Evolutionary conservation across 2,113 vertebrate genomes (phyloP).

Genomic region (Centrocercus urophasianus): DNA sequence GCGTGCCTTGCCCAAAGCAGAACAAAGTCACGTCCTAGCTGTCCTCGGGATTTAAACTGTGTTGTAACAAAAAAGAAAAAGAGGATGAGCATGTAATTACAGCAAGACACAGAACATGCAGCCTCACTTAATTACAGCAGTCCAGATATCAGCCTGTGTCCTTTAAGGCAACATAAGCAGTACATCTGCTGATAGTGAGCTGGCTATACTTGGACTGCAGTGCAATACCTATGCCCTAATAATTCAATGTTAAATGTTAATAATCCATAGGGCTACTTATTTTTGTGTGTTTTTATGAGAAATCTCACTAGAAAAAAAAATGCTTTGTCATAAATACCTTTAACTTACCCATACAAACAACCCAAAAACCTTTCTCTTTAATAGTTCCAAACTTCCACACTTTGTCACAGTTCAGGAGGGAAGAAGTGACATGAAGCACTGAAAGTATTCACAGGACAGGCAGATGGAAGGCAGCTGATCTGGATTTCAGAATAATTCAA

Average conservation of each 20-base stretch:
- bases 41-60: accelerated
- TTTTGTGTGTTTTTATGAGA: not conserved
- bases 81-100: not conserved
- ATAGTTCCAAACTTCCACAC: not conserved
- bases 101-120: accelerated
- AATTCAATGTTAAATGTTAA: not conserved
- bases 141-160: accelerated
- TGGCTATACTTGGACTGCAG: accelerated
- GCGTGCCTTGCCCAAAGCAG: not conserved
- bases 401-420: not conserved
- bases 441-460: not conserved
- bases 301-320: not conserved
- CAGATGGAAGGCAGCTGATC: not conserved
- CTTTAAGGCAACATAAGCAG: not conserved
- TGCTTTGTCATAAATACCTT: accelerated
- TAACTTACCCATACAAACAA: not conserved
- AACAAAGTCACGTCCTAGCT: not conserved
- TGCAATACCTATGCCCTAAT: not conserved
- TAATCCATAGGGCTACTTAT: not conserved
- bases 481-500: not conserved
- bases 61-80: not conserved
- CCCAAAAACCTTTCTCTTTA: not conserved
- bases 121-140: not conserved
- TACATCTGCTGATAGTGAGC: not conserved
- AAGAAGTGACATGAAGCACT: not conserved